phyloP scores from a whole-genome alignment of 2,797 vertebrate species.

The Emydoidea blandingii region DNA sequence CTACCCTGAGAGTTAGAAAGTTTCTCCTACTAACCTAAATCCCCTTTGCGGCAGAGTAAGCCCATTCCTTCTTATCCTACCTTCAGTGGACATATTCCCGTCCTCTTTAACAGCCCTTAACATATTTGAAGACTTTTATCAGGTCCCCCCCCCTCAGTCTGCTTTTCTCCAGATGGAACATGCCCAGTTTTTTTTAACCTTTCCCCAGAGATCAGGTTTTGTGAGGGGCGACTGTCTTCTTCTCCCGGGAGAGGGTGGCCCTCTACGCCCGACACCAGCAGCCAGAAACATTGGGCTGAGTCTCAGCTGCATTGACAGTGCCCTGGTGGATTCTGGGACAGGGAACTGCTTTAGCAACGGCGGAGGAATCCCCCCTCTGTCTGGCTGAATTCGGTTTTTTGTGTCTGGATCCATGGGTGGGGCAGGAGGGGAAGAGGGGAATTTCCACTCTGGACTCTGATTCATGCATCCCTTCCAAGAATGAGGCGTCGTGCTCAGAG shows the following conservation, averaged over 20 bases:
- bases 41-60: neutral
- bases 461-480: neutral
- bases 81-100: neutral
- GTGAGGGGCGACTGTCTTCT: neutral
- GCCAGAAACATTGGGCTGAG: neutral
- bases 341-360: neutral
- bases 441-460: neutral
- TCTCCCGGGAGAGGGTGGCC: neutral
- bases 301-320: neutral
- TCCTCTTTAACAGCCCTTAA: neutral
- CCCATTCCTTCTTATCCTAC: neutral
- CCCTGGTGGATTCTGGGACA: neutral
- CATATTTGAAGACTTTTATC: neutral
- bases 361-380: neutral
- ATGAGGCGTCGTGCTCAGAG: neutral
- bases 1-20: neutral
- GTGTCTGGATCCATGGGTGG: neutral
- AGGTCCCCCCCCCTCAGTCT: neutral
- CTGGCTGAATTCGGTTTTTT: neutral
- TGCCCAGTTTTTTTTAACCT: neutral
- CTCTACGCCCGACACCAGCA: neutral
- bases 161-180: neutral
- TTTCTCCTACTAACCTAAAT: neutral
- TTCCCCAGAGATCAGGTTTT: neutral
- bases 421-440: neutral